A percentile compares a stretch with the other conserved stretches of the same genome.
phyloP scores from a whole-genome alignment of 2,888 invertebrate genomes.

The Tricholauxania praeusta region DNA sequence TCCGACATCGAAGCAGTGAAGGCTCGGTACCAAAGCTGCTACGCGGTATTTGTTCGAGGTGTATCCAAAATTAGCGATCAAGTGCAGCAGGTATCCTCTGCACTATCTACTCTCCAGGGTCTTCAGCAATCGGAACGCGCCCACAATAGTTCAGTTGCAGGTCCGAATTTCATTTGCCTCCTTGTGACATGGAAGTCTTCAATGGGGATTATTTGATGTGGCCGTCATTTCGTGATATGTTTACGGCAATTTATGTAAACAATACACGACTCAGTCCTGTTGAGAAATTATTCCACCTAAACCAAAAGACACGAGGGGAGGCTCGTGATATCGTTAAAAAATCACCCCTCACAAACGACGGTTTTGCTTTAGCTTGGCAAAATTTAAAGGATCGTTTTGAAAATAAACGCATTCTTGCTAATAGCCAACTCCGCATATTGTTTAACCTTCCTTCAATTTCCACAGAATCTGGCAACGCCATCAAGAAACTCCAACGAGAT shows the following conservation, averaged over 20 bases:
- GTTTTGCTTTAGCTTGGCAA: slow-evolving; percentile 1
- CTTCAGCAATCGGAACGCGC: too few relatives aligned
- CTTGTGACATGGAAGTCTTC: slow-evolving; percentile 2
- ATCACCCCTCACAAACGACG: slow-evolving; percentile 4
- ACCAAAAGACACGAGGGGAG: slow-evolving; percentile 15
- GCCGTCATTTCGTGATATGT: slow-evolving; percentile 21
- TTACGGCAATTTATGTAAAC: slow-evolving; percentile 5
- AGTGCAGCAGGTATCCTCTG: too few relatives aligned
- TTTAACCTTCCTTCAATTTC: slow-evolving; percentile 29
- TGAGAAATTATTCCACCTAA: slow-evolving; percentile 10
- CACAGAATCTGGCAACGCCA: background rate
- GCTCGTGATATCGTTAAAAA: background rate
- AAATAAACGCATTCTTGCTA: slow-evolving; percentile 25
- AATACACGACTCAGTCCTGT: background rate
- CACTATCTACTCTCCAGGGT: too few relatives aligned
- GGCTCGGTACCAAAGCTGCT: too few relatives aligned
- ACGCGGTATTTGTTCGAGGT: too few relatives aligned
- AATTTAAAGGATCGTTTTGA: slow-evolving; percentile 28
- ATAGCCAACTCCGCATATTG: slow-evolving; percentile 26
- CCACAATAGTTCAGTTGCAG: too few relatives aligned
- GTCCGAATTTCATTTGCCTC: background rate
- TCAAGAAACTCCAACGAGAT: slow-evolving; percentile 7
- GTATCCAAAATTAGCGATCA: too few relatives aligned
- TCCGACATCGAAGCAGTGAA: too few relatives aligned
- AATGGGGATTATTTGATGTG: slow-evolving; percentile 2